Base-by-base conservation (phyloP, 2,888 invertebrate genomes). In the Drosophila borealis region DNA sequence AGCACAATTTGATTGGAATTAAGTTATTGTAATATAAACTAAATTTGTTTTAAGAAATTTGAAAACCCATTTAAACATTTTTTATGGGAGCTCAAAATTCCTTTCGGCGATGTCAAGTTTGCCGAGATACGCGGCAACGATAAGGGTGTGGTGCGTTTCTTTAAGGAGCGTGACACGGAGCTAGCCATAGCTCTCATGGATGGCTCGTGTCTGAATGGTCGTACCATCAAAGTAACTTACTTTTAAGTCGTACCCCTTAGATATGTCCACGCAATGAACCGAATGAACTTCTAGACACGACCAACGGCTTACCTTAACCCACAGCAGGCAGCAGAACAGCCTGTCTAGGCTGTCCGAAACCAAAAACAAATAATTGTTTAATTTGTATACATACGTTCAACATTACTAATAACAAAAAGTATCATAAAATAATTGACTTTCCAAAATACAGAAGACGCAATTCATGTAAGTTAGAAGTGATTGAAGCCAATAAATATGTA, bases 81-180 rank as follows among this genome's bases (percentile, higher is more conserved):
- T 21, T 21, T 21, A 4, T 21, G 21, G 21, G 21, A 4, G 21
- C 4, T 21, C 4, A 21, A 21, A 21, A 4, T 21, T 21, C 21
- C 21, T 21, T 21, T 21, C 21, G 99, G 98, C 4, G 98, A 98
- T 78, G 97, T 99, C 0, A 97, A 97, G 91, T 98, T 96, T 91
- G 97, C 98, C 10, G 98, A 99, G 93, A 98, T 98, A 93, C 96
- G 97, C 55, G 96, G 96, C 3, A 95, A 96, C 42, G 98, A 98
- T 82, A 95, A 96, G 69, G 98, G 98, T 59, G 95, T 98, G 65
- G 96, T 99, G 25, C 95, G 97, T 64, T 99, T 98, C 93, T 95
- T 95, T 57, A 95, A 95, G 73, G 96, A 97, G 79, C 96, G 97
- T 94, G 98, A 98, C 91, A 98, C 98, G 11, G 96, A 97, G 87